Evolutionary conservation across 92 coral and sea anemone genomes (phyloP).

Genomic region (Palythoa grandiflora): DNA sequence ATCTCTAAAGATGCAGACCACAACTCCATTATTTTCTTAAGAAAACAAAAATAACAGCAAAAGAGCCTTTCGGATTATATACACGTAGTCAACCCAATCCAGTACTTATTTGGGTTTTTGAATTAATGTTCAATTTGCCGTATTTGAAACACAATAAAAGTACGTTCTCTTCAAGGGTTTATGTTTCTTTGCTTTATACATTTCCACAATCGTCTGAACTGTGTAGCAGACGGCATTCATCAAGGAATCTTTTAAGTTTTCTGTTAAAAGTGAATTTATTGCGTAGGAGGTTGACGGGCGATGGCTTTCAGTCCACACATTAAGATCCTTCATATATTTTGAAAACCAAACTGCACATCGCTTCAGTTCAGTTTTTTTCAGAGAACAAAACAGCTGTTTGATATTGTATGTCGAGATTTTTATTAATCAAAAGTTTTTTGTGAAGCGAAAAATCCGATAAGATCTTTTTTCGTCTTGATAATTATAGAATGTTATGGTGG

Average conservation of each 20-base stretch:
- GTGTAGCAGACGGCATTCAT: background rate
- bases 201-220: background rate
- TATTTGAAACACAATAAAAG: background rate
- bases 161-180: background rate
- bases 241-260: background rate
- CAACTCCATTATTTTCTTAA: no score
- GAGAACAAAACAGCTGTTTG: background rate
- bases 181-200: background rate
- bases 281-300: slow-evolving; percentile 31
- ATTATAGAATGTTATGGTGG: background rate
- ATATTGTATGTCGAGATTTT: background rate
- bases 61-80: no score
- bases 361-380: background rate
- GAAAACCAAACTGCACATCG: background rate
- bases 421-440: slow-evolving; percentile 2
- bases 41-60: no score
- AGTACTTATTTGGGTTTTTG: no score
- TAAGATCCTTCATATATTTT: background rate
- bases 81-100: no score
- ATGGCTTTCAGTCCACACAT: background rate
- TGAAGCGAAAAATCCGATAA: slow-evolving; percentile 6
- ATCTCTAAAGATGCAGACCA: no score
- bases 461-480: slow-evolving; percentile 26
- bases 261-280: background rate
- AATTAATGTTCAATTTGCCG: background rate